Base-by-base conservation (phyloP, 2,888 invertebrate species). In the Caenorhabditis wallacei region DNA sequence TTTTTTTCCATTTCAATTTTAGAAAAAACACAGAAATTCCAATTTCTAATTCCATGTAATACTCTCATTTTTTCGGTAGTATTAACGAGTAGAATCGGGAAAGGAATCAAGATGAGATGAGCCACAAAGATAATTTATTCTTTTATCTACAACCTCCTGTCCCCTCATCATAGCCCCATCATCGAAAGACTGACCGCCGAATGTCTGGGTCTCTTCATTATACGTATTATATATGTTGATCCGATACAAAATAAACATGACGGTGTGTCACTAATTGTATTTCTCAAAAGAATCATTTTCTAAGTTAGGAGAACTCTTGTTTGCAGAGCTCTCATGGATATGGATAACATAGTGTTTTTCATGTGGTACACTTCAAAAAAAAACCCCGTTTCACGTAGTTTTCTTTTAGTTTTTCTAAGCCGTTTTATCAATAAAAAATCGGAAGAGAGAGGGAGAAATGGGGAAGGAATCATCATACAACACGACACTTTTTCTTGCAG, bases 401-500 rank as follows among this genome's bases (percentile, higher is more conserved):
- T 53, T 64, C 18, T 26, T 63, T 63, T 35, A 56, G 56, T 64
- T 40, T 66, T 64, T 64, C 46, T 71, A 82, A 76, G 76, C 82
- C 24, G 54, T 82, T 70, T 82, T 78, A 78, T 82, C 82, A 72
- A 82, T 78, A 78, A 78, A 78, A 74, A 53, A 76, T 51, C 24
- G 61, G 43, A 26, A 43, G 59, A 22, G 22, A 18, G 13, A 40
- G 20, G 54, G 24, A 35, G 37, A 57, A 40, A 30, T n/a, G 20
- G n/a, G 35, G 24, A 43, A 48, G 53, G 18, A 54, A 66, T 68
- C 57, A 71, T 35, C 68, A 53, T 59, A 57, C 69, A 68, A 69
- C 69, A 46, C 64, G 63, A 46, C 40, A 43, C 61, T 64, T 68
- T 68, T 51, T 30, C n/a, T 75, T 59, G 76, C 59, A 68, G 53